phyloP scores from a whole-genome alignment of 2,888 invertebrate genomes.

The Oxytorus armatus region DNA sequence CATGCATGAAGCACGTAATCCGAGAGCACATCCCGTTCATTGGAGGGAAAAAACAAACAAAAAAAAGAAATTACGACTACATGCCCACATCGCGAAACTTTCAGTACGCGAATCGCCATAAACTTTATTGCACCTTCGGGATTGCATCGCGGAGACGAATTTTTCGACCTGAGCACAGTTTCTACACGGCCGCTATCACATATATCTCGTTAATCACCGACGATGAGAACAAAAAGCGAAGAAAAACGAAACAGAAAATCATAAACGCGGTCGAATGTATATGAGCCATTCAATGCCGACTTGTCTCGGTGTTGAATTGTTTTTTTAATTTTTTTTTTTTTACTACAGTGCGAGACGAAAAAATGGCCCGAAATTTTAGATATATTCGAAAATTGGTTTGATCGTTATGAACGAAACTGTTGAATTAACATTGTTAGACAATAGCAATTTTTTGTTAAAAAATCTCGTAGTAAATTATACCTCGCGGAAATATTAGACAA shows the following conservation, averaged over 20 bases:
- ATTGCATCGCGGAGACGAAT: conserved; percentile 40
- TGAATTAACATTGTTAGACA: no score
- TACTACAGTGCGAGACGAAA: no score
- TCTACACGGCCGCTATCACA: not conserved
- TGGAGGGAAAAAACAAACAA: not conserved
- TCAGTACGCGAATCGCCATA: conserved; percentile 45
- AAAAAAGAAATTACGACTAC: conserved; percentile 19
- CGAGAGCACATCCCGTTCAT: conserved; percentile 22
- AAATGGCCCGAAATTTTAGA: no score
- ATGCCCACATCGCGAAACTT: conserved; percentile 14
- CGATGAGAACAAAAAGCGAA: conserved; percentile 14
- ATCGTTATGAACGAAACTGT: no score
- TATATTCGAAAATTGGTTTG: no score
- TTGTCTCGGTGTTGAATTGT: no score
- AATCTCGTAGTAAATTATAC: no score
- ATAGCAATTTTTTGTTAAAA: no score
- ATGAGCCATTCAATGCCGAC: not conserved
- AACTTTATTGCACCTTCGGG: conserved; percentile 53
- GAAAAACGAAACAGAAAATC: conserved; percentile 16
- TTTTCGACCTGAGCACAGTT: conserved; percentile 35
- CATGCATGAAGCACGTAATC: conserved; percentile 30
- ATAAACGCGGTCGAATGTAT: not conserved
- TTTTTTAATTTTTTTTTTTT: not conserved
- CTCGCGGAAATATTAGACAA: no score
- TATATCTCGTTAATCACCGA: conserved; percentile 46